Conservation (phyloP, 2,797 vertebrate genomes). For the Ispidina lecontei region DNA sequence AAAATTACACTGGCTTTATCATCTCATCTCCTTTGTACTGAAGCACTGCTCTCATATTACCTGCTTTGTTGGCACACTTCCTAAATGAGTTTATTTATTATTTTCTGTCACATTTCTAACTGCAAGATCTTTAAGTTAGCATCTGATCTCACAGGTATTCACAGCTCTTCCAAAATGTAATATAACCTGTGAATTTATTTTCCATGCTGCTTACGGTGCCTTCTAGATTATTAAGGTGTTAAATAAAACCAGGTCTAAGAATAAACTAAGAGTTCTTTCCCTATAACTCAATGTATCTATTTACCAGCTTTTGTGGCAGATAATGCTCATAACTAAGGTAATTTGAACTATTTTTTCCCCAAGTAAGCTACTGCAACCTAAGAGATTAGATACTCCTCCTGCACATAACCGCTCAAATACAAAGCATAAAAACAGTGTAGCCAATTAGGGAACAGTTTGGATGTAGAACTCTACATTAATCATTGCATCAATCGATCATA, state of each 20-base stretch:
- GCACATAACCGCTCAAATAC: not conserved
- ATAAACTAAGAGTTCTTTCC: not conserved
- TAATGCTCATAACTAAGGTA: not conserved
- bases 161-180: constrained; percentile 9
- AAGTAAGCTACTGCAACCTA: not conserved
- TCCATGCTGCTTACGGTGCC: not conserved
- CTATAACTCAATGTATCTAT: not conserved
- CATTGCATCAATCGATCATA: not conserved
- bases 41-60: not conserved
- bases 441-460: not conserved
- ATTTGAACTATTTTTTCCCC: constrained; percentile 27
- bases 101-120: constrained; percentile 13
- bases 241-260: constrained; percentile 49
- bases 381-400: not conserved
- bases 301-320: constrained; percentile 13
- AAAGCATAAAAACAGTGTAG: not conserved
- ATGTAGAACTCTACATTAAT: not conserved
- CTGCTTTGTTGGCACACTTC: not conserved
- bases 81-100: constrained; percentile 10
- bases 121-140: constrained; percentile 7
- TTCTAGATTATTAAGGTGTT: constrained; percentile 49
- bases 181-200: constrained; percentile 33
- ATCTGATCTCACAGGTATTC: constrained; percentile 26
- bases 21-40: not conserved
- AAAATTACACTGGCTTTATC: not conserved